phyloP scores from a whole-genome alignment of 2,797 vertebrate genomes.

The Cygnus olor region DNA sequence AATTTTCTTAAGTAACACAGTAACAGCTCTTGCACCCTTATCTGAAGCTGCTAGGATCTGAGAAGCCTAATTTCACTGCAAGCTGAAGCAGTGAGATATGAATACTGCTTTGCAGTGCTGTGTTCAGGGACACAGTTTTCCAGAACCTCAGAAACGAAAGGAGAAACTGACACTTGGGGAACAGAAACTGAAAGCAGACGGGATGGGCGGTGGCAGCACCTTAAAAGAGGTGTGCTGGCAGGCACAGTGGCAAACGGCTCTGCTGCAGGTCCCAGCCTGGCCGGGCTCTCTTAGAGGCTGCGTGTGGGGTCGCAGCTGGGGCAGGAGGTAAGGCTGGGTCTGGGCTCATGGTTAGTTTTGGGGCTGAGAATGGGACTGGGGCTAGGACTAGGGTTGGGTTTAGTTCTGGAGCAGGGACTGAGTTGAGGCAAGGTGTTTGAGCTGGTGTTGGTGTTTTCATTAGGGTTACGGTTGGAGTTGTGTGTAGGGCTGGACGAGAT shows the following conservation, averaged over 20 bases:
- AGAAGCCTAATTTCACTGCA: fast-evolving
- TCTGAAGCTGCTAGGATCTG: background rate
- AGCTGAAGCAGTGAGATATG: background rate
- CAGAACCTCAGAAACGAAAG: fast-evolving
- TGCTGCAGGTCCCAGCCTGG: background rate
- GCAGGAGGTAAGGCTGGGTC: background rate
- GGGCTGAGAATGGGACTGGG: too few species aligned
- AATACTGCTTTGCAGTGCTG: fast-evolving
- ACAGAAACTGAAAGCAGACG: background rate
- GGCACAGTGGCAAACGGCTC: background rate
- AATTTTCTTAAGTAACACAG: background rate
- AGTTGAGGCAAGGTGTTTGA: background rate
- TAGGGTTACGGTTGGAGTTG: background rate
- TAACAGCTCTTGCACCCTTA: background rate
- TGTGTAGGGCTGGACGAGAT: background rate
- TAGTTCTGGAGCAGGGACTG: background rate
- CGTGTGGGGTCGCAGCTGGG: too few species aligned
- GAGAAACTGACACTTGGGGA: fast-evolving
- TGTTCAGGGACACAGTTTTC: fast-evolving
- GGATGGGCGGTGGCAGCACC: fast-evolving
- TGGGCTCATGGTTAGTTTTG: background rate
- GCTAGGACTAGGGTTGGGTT: background rate
- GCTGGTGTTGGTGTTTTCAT: background rate
- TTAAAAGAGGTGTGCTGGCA: background rate
- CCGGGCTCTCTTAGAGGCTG: background rate